Evolutionary conservation across 2,888 invertebrate genomes (phyloP).

Genomic region (Torymus texanus): DNA sequence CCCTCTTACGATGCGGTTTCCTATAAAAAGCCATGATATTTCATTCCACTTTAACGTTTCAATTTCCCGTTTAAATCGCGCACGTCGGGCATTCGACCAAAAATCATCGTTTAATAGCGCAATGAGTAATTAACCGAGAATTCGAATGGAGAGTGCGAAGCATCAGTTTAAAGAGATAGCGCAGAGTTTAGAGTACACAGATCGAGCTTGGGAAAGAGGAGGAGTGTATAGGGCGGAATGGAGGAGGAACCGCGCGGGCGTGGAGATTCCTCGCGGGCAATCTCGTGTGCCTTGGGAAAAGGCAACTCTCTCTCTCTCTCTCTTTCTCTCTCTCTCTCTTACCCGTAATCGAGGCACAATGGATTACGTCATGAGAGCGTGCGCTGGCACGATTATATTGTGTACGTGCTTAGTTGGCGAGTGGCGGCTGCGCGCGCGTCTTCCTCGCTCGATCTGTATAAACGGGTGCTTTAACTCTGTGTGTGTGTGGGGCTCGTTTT

Average conservation of each 20-base stretch:
- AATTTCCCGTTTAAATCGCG: too few species aligned
- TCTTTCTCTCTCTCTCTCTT: neutral
- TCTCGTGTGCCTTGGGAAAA: constrained; percentile 17
- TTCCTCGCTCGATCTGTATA: neutral
- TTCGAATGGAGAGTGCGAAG: neutral
- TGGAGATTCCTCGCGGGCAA: constrained; percentile 25
- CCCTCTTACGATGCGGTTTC: too few species aligned
- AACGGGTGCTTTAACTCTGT: neutral
- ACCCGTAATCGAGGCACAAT: constrained; percentile 24
- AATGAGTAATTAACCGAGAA: too few species aligned
- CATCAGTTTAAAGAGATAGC: neutral
- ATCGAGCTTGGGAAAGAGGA: too few species aligned
- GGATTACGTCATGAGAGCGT: constrained; percentile 13
- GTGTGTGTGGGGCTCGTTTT: neutral
- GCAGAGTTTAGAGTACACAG: too few species aligned
- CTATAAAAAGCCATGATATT: too few species aligned
- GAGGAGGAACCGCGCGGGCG: neutral
- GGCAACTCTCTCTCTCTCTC: neutral
- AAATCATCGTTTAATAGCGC: too few species aligned
- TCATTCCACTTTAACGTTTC: too few species aligned
- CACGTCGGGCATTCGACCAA: too few species aligned
- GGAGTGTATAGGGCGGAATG: too few species aligned
- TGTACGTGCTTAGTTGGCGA: constrained; percentile 23
- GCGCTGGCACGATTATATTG: constrained; percentile 14
- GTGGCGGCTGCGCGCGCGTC: neutral